Evolutionary conservation across 2,113 vertebrate genomes (phyloP).

Genomic region (Tachycineta bicolor): DNA sequence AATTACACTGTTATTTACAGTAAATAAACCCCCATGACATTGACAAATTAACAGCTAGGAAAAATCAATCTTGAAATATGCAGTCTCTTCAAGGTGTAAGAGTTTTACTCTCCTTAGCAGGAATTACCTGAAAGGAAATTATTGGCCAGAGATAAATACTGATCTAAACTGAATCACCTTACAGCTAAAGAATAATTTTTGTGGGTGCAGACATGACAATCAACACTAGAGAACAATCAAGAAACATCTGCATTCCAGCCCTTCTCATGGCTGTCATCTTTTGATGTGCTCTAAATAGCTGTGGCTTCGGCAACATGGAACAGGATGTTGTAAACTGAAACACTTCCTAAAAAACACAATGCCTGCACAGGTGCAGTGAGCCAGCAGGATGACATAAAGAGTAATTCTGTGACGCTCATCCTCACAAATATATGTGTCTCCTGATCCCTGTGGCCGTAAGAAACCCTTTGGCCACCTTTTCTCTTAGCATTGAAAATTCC

Average conservation of each 20-base stretch:
- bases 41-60: background rate
- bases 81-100: background rate
- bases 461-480: constrained; percentile 22
- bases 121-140: background rate
- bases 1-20: background rate
- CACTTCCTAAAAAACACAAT: constrained; percentile 60
- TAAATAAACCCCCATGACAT: background rate
- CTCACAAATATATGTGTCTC: constrained; percentile 8
- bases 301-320: background rate
- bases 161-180: background rate
- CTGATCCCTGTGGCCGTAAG: constrained; percentile 4
- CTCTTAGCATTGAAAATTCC: background rate
- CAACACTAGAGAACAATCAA: background rate
- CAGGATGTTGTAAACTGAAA: constrained; percentile 57
- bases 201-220: background rate
- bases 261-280: background rate
- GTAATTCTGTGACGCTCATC: constrained; percentile 34
- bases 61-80: background rate
- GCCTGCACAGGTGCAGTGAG: constrained; percentile 51
- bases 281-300: constrained; percentile 35
- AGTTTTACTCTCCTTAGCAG: background rate
- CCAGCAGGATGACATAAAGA: constrained; percentile 24
- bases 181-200: background rate
- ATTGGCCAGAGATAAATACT: background rate
- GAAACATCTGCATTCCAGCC: background rate